Base-by-base conservation (phyloP, 2,113 vertebrate species). In the Microtus montanus region DNA sequence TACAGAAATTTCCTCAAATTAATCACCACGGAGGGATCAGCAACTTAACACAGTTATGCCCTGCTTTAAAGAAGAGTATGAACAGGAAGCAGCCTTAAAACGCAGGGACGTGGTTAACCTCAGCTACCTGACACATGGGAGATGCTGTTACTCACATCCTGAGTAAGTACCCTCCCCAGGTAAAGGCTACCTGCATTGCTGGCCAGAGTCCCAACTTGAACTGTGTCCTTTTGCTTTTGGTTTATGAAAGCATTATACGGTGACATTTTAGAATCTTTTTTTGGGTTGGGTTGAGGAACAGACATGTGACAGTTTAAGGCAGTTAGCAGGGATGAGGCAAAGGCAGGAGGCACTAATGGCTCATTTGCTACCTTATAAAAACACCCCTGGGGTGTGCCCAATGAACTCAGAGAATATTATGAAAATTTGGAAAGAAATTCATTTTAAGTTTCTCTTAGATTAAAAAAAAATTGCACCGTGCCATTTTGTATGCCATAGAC, bases 321-420 rank as follows among this genome's bases (percentile, higher is more conserved):
- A 1, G 47, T 70, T 54, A 83, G 15, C 14, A 89, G 35, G 28
- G 87, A 91, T 64, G 20, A 79, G 52, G 44, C 11, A 44, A 64
- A 66, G 71, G 64, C 17, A 88, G 74, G 86, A 28, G 44, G 2
- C 19, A 54, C 77, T n/a, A 73, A 71, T 24, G 24, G 44, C 2
- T 93, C 33, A 92, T 47, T 94, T 54, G 30, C 47, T 7, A 5
- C 77, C 85, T 94, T 94, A 71, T 58, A 89, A 68, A 64, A 41
- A 84, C 8, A 38, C 15, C 90, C 28, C 2, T 2, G 54, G 82
- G 61, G 75, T 70, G 41, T 88, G 52, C 52, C 44, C 71, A 52
- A 9, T 80, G 93, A 97, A 68, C 64, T 95, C 64, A 94, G 41
- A 91, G 44, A 92, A 66, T n/a, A 22, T 96, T 88, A 93, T 66